phyloP scores from a whole-genome alignment of 2,797 vertebrate genomes.

The Nothura maculosa region DNA sequence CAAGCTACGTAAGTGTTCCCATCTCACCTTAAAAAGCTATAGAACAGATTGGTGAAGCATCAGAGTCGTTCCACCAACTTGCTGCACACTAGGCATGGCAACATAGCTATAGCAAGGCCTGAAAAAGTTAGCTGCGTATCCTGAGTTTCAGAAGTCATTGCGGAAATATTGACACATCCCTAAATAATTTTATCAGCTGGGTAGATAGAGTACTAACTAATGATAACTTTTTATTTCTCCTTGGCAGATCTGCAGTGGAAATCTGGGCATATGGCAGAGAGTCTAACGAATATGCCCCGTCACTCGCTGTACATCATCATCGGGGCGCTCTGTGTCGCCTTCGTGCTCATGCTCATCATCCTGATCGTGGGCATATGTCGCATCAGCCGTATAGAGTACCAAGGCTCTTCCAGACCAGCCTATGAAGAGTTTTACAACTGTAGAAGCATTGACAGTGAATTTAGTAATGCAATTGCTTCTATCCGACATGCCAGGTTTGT shows the following conservation, averaged over 20 bases:
- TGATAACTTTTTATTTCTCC: neutral
- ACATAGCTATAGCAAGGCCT: neutral
- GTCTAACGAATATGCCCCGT: constrained; percentile 95
- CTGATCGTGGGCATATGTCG: constrained; percentile 98
- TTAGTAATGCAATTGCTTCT: constrained; percentile 95
- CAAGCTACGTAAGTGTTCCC: neutral
- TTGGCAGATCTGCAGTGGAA: constrained; percentile 94
- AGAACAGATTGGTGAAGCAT: neutral
- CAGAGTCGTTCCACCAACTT: neutral
- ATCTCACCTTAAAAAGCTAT: neutral
- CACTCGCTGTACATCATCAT: constrained; percentile 99
- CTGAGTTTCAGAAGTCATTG: neutral
- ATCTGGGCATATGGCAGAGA: constrained; percentile 91
- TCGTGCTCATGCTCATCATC: constrained; percentile 98
- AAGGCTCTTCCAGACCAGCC: constrained; percentile 95
- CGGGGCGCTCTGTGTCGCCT: constrained; percentile 95
- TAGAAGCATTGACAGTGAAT: constrained; percentile 98
- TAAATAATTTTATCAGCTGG: neutral
- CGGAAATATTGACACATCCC: neutral
- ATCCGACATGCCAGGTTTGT: constrained; percentile 96
- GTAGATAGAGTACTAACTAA: neutral
- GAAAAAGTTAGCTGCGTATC: neutral
- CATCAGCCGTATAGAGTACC: constrained; percentile 99
- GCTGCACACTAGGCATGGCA: neutral
- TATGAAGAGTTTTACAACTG: constrained; percentile 99